Conservation (phyloP, 2,113 vertebrate species). For the Nothocercus julius region DNA sequence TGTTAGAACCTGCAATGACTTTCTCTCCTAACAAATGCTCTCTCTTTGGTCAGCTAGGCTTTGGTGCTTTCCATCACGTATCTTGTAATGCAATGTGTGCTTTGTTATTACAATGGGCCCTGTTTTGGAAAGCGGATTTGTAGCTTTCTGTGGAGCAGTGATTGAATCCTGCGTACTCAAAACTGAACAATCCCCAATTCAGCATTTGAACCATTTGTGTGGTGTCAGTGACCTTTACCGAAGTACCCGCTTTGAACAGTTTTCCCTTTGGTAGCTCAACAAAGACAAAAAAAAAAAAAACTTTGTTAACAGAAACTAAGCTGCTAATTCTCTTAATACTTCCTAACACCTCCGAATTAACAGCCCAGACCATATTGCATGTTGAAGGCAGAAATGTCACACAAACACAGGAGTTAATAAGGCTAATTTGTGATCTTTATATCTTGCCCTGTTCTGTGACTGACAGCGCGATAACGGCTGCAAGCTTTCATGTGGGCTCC, state of each 20-base stretch:
- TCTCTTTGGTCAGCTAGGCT: not conserved
- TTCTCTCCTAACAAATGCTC: not conserved
- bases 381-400: slow-evolving; percentile 32
- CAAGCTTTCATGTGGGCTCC: slow-evolving; percentile 77
- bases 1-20: not conserved
- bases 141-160: not conserved
- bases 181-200: not conserved
- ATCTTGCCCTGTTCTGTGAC: slow-evolving; percentile 56
- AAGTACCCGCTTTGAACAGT: slow-evolving; percentile 20
- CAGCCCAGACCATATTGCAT: not conserved
- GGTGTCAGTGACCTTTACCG: slow-evolving; percentile 21
- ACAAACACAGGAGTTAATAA: slow-evolving; percentile 32
- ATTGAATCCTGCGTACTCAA: not conserved
- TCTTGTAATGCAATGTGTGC: not conserved
- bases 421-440: slow-evolving; percentile 71
- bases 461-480: slow-evolving; percentile 74
- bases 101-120: not conserved
- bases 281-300: not conserved
- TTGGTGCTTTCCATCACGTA: not conserved
- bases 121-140: not conserved
- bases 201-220: slow-evolving; percentile 39
- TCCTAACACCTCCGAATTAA: not conserved
- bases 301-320: slow-evolving; percentile 13
- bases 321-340: slow-evolving; percentile 26
- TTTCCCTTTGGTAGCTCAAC: not conserved